Conservation (phyloP, 64 coral and sea anemone species). For the Cladopsammia gracilis region DNA sequence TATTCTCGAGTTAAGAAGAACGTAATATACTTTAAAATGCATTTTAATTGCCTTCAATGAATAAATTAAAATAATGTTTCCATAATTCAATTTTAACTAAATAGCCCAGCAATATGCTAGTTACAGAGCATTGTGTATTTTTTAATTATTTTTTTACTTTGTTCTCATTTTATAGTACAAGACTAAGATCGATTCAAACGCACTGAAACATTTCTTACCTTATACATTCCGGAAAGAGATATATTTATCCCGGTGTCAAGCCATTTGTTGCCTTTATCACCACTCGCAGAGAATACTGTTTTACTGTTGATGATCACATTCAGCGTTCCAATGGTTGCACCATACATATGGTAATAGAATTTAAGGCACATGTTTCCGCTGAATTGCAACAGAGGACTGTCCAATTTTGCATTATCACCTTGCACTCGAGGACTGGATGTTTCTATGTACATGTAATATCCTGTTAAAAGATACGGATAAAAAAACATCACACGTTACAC, state of each 20-base stretch:
- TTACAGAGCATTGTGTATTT: too few species aligned
- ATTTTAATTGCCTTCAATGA: too few species aligned
- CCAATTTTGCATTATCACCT: slow-evolving; percentile 44
- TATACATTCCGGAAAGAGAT: not conserved
- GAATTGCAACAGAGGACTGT: not conserved
- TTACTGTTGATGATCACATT: slow-evolving; percentile 4
- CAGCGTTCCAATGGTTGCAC: slow-evolving; percentile 16
- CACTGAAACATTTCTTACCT: not conserved
- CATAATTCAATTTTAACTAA: too few species aligned
- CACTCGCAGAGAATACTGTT: not conserved
- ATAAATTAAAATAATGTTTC: too few species aligned
- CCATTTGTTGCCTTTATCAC: slow-evolving; percentile 48
- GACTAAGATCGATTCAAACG: too few species aligned
- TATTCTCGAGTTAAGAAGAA: too few species aligned
- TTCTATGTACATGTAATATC: slow-evolving; percentile 56
- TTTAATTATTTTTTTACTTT: not conserved
- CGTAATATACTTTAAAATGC: too few species aligned
- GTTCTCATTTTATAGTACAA: not conserved
- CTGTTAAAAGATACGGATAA: too few species aligned
- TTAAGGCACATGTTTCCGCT: slow-evolving; percentile 10
- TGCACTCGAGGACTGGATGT: slow-evolving; percentile 17
- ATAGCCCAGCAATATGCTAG: too few species aligned
- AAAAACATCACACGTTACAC: too few species aligned
- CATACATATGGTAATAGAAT: slow-evolving; percentile 72
- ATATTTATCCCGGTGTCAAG: not conserved